Evolutionary conservation across 1,140 invertebrate species (phyloP).

Genomic region (Drosophila micromelanica): DNA sequence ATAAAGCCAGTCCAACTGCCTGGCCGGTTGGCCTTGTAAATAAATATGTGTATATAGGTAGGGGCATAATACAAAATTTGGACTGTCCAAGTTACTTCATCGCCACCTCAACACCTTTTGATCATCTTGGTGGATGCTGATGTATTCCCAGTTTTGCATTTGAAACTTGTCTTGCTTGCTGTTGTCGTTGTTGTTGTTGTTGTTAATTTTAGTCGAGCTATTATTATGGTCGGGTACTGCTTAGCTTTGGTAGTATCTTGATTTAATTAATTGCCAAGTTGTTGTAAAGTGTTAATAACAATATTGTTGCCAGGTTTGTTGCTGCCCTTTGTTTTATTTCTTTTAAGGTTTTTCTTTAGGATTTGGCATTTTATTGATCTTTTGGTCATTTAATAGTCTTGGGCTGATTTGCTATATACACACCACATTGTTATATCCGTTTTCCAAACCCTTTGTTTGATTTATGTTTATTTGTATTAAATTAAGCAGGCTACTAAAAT

Average conservation of each 20-base stretch:
- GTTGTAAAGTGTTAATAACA: slow-evolving; percentile 71
- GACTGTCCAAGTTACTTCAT: slow-evolving; percentile 72
- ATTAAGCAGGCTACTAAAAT: slow-evolving; percentile 6
- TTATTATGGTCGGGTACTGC: slow-evolving; percentile 12
- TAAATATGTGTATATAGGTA: slow-evolving; percentile 31
- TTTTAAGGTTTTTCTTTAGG: slow-evolving; percentile 9
- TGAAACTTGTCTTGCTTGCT: slow-evolving; percentile 50
- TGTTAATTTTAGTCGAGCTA: slow-evolving; percentile 2
- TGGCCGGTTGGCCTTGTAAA: slow-evolving; percentile 72
- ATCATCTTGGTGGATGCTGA: slow-evolving; percentile 44
- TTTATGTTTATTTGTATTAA: slow-evolving; percentile 41
- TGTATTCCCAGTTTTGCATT: slow-evolving; percentile 57
- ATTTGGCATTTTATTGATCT: slow-evolving; percentile 45
- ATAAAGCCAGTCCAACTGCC: slow-evolving; percentile 39
- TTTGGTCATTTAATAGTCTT: slow-evolving; percentile 65
- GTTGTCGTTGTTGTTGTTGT: no score
- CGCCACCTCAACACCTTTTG: slow-evolving; percentile 65
- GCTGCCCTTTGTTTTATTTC: slow-evolving; percentile 28
- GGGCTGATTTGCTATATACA: slow-evolving; percentile 26
- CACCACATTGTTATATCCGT: slow-evolving; percentile 20
- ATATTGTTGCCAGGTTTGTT: slow-evolving; percentile 42
- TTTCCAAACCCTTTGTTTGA: not conserved
- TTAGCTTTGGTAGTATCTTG: slow-evolving; percentile 30
- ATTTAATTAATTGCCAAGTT: slow-evolving; percentile 72
- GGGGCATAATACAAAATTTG: slow-evolving; percentile 53